A percentile compares a stretch with the other conserved stretches of the same genome.
These are phyloP conservation scores for Xyrichtys novacula DNA, from an alignment of 2,797 vertebrate genomes.

Conservation along the genomic window DNA sequence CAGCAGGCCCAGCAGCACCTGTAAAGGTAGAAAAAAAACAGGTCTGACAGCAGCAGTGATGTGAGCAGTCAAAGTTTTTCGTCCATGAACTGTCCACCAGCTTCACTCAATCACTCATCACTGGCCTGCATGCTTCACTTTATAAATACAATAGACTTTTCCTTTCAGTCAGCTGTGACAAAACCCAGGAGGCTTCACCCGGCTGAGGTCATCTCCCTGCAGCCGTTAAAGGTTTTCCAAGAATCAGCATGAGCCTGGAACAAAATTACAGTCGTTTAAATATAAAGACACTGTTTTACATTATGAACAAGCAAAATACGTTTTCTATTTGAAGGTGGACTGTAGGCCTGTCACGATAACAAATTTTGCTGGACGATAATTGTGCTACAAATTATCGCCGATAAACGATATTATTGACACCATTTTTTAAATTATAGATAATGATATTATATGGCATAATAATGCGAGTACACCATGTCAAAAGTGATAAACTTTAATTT, in stretches of 20 bases:
- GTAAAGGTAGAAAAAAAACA: conserved; percentile 17
- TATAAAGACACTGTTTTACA: no score
- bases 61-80: conserved; percentile 25
- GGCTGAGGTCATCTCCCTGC: neutral
- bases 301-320: no score
- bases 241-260: neutral
- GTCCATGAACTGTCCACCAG: conserved; percentile 8
- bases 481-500: no score
- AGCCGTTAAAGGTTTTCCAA: neutral
- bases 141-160: conserved; percentile 9
- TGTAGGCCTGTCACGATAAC: no score
- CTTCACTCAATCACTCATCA: conserved; percentile 29
- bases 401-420: no score
- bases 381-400: no score
- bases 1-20: conserved; percentile 15
- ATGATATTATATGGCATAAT: no score
- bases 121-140: neutral
- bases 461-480: no score
- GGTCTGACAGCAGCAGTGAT: conserved; percentile 24
- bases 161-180: neutral
- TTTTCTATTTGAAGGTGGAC: no score
- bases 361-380: no score
- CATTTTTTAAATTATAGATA: no score
- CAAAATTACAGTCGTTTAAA: neutral
- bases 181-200: neutral